These are phyloP conservation scores for Eueremaeus valkanovi DNA, from an alignment of 2,888 invertebrate genomes.

Conservation along the genomic window DNA sequence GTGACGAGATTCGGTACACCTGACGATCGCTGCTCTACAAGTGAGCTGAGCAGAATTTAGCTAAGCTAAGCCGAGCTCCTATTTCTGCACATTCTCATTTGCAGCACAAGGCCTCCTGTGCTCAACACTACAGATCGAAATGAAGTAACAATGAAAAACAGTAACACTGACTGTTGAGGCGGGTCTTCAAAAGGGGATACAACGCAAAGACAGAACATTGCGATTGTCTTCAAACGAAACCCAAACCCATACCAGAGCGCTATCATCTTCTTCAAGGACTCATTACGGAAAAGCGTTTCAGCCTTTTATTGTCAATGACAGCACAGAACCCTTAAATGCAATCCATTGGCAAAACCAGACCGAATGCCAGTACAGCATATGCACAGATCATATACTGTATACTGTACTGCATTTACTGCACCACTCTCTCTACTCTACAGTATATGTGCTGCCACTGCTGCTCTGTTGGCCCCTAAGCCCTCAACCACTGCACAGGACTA, in stretches of 20 bases:
- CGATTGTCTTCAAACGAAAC: conserved; percentile 5
- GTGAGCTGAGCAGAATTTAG: too few relatives aligned
- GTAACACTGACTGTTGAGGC: background rate
- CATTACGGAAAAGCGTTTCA: conserved; percentile 24
- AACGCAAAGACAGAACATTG: background rate
- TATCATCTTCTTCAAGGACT: conserved; percentile 18
- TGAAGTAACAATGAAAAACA: conserved; percentile 14
- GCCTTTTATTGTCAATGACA: conserved; percentile 10
- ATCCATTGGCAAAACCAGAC: conserved; percentile 19
- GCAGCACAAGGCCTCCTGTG: background rate
- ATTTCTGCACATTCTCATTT: background rate
- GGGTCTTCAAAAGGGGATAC: conserved; percentile 2
- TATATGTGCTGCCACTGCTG: too few relatives aligned
- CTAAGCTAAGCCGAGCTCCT: too few relatives aligned
- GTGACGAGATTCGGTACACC: conserved; percentile 20
- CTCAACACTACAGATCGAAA: background rate
- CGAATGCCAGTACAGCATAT: background rate
- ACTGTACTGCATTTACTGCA: background rate
- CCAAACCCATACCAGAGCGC: background rate
- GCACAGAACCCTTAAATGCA: conserved; percentile 14
- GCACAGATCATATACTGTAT: background rate
- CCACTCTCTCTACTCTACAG: background rate
- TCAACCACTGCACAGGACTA: background rate
- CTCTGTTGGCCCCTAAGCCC: background rate
- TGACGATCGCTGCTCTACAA: conserved; percentile 16